Conservation (phyloP, 2,113 vertebrate species). For the Eudyptes chrysolophus region DNA sequence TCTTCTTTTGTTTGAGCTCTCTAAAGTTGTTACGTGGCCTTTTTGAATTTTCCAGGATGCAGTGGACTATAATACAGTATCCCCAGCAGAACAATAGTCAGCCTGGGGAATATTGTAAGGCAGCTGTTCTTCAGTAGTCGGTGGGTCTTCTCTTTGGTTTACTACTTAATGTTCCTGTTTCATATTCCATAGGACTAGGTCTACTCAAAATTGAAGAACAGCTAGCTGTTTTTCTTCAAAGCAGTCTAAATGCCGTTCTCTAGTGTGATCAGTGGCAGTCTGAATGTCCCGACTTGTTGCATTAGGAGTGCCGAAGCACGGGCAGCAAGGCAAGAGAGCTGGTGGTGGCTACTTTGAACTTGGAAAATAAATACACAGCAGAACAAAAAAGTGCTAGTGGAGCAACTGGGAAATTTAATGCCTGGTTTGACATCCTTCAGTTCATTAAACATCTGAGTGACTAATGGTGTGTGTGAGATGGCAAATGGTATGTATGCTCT, state of each 20-base stretch:
- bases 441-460: background rate
- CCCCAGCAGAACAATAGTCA: background rate
- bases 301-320: background rate
- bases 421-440: background rate
- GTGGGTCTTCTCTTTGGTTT: background rate
- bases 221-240: background rate
- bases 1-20: background rate
- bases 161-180: background rate
- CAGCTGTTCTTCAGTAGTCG: background rate
- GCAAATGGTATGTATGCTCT: background rate
- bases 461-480: background rate
- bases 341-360: background rate
- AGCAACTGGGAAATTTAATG: background rate
- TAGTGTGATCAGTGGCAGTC: background rate
- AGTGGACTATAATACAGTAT: background rate
- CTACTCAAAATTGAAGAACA: background rate
- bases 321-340: background rate
- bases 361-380: background rate
- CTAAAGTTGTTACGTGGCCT: background rate
- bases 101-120: background rate
- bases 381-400: background rate
- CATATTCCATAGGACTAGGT: background rate
- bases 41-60: background rate
- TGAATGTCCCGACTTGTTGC: background rate
- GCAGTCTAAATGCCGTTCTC: background rate